Percentiles rank a stretch among this genome's conserved stretches.
phyloP scores from a whole-genome alignment of 2,797 vertebrate genomes.

The Hydrolagus colliei region DNA sequence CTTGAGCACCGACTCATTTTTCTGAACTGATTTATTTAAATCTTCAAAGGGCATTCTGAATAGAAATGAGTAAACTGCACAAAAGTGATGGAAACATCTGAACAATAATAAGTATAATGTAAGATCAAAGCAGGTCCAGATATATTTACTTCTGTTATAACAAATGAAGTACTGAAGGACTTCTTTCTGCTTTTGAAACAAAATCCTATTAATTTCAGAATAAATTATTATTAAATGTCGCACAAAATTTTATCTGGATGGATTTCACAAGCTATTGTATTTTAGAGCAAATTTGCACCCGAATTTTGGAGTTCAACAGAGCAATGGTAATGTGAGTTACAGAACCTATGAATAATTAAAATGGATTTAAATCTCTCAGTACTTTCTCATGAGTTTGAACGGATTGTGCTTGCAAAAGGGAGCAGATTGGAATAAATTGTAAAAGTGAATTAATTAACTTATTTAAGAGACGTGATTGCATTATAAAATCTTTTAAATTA shows the following conservation, averaged over 20 bases:
- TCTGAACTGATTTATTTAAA: neutral
- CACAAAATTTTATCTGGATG: neutral
- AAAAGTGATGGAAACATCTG: neutral
- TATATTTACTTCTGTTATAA: neutral
- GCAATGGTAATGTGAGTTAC: neutral
- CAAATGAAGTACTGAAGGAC: neutral
- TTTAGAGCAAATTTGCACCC: neutral
- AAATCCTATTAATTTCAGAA: neutral
- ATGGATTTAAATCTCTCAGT: neutral
- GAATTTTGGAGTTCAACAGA: neutral
- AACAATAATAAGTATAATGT: neutral
- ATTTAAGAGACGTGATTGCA: neutral
- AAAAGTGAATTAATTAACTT: neutral
- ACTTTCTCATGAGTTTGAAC: neutral
- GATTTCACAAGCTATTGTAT: neutral
- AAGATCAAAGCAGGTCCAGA: neutral
- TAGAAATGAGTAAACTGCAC: neutral
- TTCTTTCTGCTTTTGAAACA: neutral
- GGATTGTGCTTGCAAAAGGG: neutral
- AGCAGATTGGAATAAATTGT: neutral
- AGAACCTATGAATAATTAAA: neutral
- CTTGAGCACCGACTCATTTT: neutral
- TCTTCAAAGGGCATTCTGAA: too few species aligned
- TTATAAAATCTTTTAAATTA: neutral
- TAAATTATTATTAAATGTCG: neutral